These are phyloP conservation scores for Gavia stellata DNA, from an alignment of 2,113 vertebrate species.

Conservation along the genomic window DNA sequence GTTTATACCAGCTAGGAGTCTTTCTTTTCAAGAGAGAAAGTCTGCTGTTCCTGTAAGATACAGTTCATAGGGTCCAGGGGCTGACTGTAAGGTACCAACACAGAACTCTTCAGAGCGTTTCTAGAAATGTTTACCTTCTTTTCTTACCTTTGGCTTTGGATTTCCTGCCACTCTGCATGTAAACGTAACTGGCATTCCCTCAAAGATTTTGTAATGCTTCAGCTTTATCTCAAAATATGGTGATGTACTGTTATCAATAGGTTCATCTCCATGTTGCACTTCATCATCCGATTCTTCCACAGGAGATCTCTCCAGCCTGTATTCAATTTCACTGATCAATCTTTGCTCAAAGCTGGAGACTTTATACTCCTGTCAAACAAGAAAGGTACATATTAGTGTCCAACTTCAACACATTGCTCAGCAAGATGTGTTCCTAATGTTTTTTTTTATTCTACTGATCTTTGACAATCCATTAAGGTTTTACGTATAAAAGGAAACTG, in stretches of 20 bases:
- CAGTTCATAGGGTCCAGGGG: not conserved
- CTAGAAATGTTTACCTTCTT: not conserved
- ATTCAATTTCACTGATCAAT: conserved; percentile 96
- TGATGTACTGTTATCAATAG: conserved; percentile 62
- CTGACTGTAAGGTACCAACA: not conserved
- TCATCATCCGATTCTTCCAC: conserved; percentile 93
- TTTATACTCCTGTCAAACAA: conserved; percentile 86
- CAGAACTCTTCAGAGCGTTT: not conserved
- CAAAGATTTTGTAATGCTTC: conserved; percentile 95
- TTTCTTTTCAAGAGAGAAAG: not conserved
- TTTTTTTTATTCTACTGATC: not conserved
- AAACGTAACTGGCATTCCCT: conserved; percentile 95
- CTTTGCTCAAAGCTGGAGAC: conserved; percentile 98
- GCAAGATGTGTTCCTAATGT: not conserved
- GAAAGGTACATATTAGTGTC: not conserved
- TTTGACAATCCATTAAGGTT: conserved; percentile 19
- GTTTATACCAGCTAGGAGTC: not conserved
- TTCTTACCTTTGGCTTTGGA: conserved; percentile 91
- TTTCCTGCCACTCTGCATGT: conserved; percentile 88
- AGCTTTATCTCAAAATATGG: conserved; percentile 88
- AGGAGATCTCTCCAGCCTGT: conserved; percentile 90
- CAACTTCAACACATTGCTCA: not conserved
- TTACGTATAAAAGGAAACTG: conserved; percentile 36
- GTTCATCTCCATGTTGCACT: conserved; percentile 77
- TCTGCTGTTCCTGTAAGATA: not conserved